Conservation (phyloP, 1,140 invertebrate species). For the Triops cancriformis region DNA sequence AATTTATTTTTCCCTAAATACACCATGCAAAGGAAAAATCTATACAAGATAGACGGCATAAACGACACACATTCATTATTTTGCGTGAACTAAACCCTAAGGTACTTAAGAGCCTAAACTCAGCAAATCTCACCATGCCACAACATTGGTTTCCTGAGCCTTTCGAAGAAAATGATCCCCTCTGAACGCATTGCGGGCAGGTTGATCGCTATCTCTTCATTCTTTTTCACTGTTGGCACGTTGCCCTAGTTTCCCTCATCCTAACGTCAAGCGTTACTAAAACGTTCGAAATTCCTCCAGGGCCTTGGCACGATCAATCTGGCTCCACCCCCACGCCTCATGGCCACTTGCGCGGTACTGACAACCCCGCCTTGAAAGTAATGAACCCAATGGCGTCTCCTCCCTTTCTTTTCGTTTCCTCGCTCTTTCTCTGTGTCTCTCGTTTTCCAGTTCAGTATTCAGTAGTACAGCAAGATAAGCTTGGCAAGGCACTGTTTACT, state of each 20-base stretch:
- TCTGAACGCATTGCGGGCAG: too few relatives aligned
- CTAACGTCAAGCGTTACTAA: too few relatives aligned
- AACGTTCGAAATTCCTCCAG: neutral
- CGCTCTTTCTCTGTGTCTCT: neutral
- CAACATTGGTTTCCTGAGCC: too few relatives aligned
- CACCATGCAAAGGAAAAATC: neutral
- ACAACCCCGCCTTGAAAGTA: neutral
- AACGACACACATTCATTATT: too few relatives aligned
- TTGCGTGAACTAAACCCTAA: too few relatives aligned
- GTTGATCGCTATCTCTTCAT: too few relatives aligned
- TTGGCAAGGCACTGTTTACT: neutral
- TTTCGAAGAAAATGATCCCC: too few relatives aligned
- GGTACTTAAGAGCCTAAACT: too few relatives aligned
- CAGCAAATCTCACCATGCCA: too few relatives aligned
- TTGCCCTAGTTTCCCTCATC: too few relatives aligned
- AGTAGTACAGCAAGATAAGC: neutral
- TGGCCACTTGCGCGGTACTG: neutral
- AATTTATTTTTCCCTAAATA: neutral
- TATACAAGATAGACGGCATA: too few relatives aligned
- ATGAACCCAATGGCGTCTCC: neutral
- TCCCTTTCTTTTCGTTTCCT: neutral
- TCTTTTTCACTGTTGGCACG: too few relatives aligned
- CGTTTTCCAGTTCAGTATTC: neutral
- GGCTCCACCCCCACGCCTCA: neutral
- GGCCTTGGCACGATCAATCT: neutral